Evolutionary conservation across 1,140 invertebrate species (phyloP).

Genomic region (Glossosoma conforme): DNA sequence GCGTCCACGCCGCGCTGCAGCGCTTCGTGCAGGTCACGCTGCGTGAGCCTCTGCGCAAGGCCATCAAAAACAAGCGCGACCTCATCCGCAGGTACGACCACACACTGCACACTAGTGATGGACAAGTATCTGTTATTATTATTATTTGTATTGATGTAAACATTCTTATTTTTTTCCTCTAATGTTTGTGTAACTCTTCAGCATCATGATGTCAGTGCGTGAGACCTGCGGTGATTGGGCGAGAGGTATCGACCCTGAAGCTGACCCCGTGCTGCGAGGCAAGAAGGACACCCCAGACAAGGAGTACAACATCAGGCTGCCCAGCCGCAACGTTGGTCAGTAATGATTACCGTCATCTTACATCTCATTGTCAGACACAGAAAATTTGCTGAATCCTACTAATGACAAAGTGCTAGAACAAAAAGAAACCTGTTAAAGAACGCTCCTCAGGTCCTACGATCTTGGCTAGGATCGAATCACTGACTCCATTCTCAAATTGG

Average conservation of each 20-base stretch:
- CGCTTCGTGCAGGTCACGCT: constrained; percentile 93
- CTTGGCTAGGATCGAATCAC: too few relatives aligned
- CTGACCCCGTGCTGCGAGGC: constrained; percentile 90
- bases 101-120: not conserved
- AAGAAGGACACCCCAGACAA: constrained; percentile 89
- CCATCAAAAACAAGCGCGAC: constrained; percentile 98
- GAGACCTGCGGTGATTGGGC: constrained; percentile 97
- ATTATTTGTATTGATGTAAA: not conserved
- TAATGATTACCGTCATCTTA: too few relatives aligned
- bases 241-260: constrained; percentile 82
- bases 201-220: constrained; percentile 90
- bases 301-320: constrained; percentile 89
- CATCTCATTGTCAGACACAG: too few relatives aligned
- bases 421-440: too few relatives aligned
- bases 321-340: constrained; percentile 84
- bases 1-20: constrained; percentile 96
- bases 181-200: constrained; percentile 39
- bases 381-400: too few relatives aligned
- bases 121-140: not conserved
- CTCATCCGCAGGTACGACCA: constrained; percentile 73
- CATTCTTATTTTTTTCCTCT: too few relatives aligned
- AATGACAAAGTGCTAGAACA: too few relatives aligned
- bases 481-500: too few relatives aligned
- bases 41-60: constrained; percentile 90
- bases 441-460: too few relatives aligned